phyloP scores from a whole-genome alignment of 2,888 invertebrate species.

The Marronus borbonicus region DNA sequence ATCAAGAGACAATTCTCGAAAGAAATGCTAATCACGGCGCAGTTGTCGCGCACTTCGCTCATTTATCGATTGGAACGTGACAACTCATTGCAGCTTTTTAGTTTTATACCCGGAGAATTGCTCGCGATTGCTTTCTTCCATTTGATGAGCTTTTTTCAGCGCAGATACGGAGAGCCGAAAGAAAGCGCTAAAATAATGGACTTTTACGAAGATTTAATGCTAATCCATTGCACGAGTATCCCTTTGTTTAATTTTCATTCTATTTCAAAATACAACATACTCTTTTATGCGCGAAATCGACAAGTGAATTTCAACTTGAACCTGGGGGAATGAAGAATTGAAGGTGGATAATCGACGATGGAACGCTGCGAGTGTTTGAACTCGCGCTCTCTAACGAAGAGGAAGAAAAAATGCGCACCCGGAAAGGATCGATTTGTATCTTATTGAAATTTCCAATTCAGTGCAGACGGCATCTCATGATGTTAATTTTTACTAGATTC shows the following conservation, averaged over 20 bases:
- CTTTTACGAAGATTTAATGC: slow-evolving; percentile 59
- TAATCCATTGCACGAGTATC: slow-evolving; percentile 51
- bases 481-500: neutral
- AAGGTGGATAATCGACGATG: slow-evolving; percentile 24
- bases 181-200: slow-evolving; percentile 60
- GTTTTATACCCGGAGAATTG: slow-evolving; percentile 62
- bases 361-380: neutral
- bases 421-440: neutral
- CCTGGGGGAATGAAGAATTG: slow-evolving; percentile 29
- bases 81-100: slow-evolving; percentile 66
- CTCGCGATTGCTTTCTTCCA: slow-evolving; percentile 62
- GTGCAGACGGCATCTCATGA: neutral
- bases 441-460: neutral
- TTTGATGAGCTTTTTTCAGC: slow-evolving; percentile 60
- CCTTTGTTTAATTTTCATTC: slow-evolving; percentile 48
- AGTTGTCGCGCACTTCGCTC: slow-evolving; percentile 63
- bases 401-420: slow-evolving; percentile 3
- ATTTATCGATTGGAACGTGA: slow-evolving; percentile 66
- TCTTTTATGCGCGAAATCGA: slow-evolving; percentile 35
- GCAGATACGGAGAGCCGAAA: slow-evolving; percentile 53
- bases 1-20: slow-evolving; percentile 60
- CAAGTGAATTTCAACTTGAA: slow-evolving; percentile 33
- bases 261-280: slow-evolving; percentile 48
- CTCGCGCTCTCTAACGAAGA: slow-evolving; percentile 13
- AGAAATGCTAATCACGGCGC: slow-evolving; percentile 64